Base-by-base conservation (phyloP, 2,888 invertebrate genomes). In the Scaptomyza tumidula region DNA sequence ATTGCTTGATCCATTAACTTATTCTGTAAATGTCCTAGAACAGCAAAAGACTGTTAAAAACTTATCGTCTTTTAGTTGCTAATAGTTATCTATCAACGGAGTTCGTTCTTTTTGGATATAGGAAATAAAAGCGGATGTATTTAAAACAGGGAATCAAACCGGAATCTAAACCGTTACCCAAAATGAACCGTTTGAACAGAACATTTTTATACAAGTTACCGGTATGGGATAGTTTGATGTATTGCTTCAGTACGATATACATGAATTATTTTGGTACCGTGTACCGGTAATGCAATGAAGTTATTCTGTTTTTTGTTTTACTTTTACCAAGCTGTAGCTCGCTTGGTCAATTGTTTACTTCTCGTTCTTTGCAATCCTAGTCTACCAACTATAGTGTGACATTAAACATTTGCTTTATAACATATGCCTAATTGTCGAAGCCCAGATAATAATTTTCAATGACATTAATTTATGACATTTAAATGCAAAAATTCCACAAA, bases 1-100 rank as follows among this genome's bases (percentile, higher is more conserved):
- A 45, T 75, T 75, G 69, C 74, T 67, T 75, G 39, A 67, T 13
- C 59, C 29, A 72, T 59, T 60, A 58, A 73, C 27, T 59, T 52
- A 68, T 49, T 39, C 66, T 66, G 54, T 68, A 31, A 58, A 67
- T 66, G 66, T 58, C 45, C 48, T 46, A 53, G 7, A 43, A 11
- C 6, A 37, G 31, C 53, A 60, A 35, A 41, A 13, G 46, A 62
- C 58, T 62, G 62, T 72, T 56, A n/a, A 39, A 10, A 10, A 24
- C 49, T 29, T 24, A 48, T 72, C 44, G 66, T 52, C 35, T 46
- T 7, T 37, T 10, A 7, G 41, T 39, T 19, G 43, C 9, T 19
- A 37, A 60, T 37, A n/a, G 4, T 27, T 14, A 16, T 5, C 7
- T 33, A 6, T n/a, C 19, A 9, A 33, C 1, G 9, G 3, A 14